phyloP scores from a whole-genome alignment of 2,888 invertebrate species.

The Cistogaster globosa region DNA sequence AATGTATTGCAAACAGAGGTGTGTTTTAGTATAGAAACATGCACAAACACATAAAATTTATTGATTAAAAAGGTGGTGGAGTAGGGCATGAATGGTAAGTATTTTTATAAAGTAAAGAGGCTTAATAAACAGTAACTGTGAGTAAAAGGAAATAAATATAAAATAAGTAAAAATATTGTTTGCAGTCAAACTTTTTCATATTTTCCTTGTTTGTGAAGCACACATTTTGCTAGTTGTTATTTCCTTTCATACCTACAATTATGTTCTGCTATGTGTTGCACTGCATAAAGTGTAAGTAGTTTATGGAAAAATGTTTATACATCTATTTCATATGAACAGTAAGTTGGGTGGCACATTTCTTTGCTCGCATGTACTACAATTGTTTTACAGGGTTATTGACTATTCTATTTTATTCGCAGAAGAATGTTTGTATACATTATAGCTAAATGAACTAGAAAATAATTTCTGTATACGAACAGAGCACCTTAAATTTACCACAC shows the following conservation, averaged over 20 bases:
- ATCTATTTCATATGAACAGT: slow-evolving; percentile 17
- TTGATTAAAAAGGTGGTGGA: not conserved
- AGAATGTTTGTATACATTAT: not conserved
- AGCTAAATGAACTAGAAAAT: not conserved
- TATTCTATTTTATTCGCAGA: too few relatives aligned
- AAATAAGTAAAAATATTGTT: too few relatives aligned
- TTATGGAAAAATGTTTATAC: not conserved
- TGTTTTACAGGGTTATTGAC: too few relatives aligned
- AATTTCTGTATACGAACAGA: not conserved
- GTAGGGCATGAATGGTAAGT: not conserved
- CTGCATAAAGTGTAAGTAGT: not conserved
- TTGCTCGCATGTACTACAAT: not conserved
- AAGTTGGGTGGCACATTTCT: slow-evolving; percentile 34
- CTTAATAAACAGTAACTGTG: slow-evolving; percentile 38
- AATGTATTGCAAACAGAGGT: slow-evolving; percentile 66
- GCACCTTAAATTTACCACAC: slow-evolving; percentile 31
- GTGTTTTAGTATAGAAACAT: slow-evolving; percentile 56
- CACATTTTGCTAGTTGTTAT: too few relatives aligned
- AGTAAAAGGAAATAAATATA: too few relatives aligned
- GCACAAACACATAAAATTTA: not conserved
- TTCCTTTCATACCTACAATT: not conserved
- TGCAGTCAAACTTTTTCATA: too few relatives aligned
- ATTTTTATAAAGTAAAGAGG: slow-evolving; percentile 39
- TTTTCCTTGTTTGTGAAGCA: too few relatives aligned
- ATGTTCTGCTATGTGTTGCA: not conserved